Evolutionary conservation across 2,797 vertebrate genomes (phyloP).

Genomic region (Australoheros facetus): DNA sequence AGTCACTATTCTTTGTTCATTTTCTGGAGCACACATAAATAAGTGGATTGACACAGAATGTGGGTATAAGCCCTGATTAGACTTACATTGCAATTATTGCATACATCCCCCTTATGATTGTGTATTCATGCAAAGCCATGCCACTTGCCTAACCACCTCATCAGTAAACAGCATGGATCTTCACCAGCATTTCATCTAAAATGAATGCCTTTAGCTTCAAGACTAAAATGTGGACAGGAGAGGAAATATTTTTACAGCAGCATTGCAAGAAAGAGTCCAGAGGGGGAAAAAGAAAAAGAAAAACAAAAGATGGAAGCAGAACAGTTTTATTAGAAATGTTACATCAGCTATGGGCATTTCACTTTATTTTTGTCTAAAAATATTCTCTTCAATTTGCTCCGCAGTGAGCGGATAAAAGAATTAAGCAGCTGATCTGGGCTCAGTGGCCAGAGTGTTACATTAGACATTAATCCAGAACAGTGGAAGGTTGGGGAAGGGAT

Average conservation of each 20-base stretch:
- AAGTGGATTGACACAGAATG: conserved; percentile 55
- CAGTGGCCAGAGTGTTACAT: conserved; percentile 82
- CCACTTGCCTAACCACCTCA: conserved; percentile 7
- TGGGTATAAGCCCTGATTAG: conserved; percentile 53
- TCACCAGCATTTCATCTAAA: background rate
- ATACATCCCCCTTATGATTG: conserved; percentile 34
- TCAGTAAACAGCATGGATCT: background rate
- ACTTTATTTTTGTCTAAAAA: conserved; percentile 58
- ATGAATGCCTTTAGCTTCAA: background rate
- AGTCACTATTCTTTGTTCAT: conserved; percentile 47
- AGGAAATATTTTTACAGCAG: background rate
- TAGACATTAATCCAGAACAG: conserved; percentile 85
- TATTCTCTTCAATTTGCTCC: conserved; percentile 73
- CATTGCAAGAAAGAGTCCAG: background rate
- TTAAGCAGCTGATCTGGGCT: conserved; percentile 80
- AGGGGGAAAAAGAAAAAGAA: too few relatives aligned
- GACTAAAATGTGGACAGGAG: background rate
- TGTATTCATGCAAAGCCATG: conserved; percentile 21
- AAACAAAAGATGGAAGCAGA: background rate
- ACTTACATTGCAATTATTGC: conserved; percentile 64
- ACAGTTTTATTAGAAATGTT: conserved; percentile 53
- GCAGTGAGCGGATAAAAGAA: conserved; percentile 75
- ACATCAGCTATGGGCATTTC: conserved; percentile 52
- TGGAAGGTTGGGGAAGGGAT: conserved; percentile 73
- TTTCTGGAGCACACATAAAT: conserved; percentile 54